These are phyloP conservation scores for Albula goreensis DNA, from an alignment of 2,113 vertebrate species.

Conservation along the genomic window DNA sequence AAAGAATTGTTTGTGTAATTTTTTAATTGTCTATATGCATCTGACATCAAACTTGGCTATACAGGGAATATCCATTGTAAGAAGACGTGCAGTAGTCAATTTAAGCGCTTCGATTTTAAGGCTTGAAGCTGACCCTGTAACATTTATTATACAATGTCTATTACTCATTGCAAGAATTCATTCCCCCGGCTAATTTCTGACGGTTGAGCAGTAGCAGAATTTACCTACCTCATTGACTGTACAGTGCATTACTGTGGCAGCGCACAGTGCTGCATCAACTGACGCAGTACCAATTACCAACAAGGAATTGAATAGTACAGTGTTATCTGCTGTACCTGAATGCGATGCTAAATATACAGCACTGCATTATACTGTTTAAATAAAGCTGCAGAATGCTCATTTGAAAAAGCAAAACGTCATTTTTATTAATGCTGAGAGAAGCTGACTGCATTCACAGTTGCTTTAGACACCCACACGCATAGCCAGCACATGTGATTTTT, in stretches of 20 bases:
- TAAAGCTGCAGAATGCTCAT: background rate
- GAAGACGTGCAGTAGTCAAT: background rate
- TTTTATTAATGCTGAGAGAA: background rate
- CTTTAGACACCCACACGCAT: background rate
- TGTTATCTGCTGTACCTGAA: background rate
- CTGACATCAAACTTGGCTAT: background rate
- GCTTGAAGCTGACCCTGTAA: background rate
- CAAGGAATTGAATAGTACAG: background rate
- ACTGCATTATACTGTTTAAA: background rate
- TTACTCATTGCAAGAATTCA: background rate
- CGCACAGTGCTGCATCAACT: conserved; percentile 34
- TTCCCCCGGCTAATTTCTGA: background rate
- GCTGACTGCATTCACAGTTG: background rate
- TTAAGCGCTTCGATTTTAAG: background rate
- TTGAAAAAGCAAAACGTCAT: background rate
- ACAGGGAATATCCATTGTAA: background rate
- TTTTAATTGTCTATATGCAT: background rate
- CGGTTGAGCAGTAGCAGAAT: conserved; percentile 52
- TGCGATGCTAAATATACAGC: background rate
- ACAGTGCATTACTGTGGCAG: conserved; percentile 44
- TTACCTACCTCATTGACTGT: conserved; percentile 69
- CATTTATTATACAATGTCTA: background rate
- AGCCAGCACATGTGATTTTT: background rate
- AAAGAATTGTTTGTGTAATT: background rate
- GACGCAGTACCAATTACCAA: conserved; percentile 10